Conservation (phyloP, 2,113 vertebrate genomes). For the Leptosomus discolor region DNA sequence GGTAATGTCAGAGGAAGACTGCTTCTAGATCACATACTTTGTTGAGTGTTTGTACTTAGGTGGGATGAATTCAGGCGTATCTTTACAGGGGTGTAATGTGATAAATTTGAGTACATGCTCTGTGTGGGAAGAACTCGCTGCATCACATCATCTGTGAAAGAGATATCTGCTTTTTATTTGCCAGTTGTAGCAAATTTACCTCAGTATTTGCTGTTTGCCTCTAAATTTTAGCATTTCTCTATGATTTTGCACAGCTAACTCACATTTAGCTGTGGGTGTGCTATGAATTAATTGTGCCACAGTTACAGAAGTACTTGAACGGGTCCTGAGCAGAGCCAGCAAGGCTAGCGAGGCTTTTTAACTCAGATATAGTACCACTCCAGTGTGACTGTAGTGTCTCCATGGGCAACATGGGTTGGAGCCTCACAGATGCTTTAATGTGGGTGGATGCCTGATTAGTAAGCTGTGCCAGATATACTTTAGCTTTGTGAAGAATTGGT, state of each 20-base stretch:
- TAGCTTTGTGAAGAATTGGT: background rate
- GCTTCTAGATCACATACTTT: background rate
- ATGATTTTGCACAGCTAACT: background rate
- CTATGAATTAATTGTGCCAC: background rate
- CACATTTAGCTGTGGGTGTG: background rate
- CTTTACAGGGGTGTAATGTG: background rate
- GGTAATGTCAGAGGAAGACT: background rate
- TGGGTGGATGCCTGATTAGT: constrained; percentile 24
- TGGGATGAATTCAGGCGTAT: background rate
- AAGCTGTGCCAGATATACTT: background rate
- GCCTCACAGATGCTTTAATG: constrained; percentile 18
- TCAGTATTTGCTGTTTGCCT: background rate
- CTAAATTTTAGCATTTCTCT: background rate
- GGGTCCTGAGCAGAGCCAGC: background rate
- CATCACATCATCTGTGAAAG: background rate
- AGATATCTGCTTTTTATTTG: background rate
- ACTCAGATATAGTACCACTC: background rate
- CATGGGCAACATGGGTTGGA: background rate
- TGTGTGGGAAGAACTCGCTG: background rate
- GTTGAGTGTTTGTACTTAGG: background rate
- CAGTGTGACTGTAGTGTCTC: background rate
- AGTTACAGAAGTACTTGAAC: background rate
- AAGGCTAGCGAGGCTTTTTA: background rate
- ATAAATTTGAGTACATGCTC: background rate
- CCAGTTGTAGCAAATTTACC: background rate